A percentile compares a stretch with the other conserved stretches of the same genome.
Conservation (phyloP, 2,888 invertebrate species). For the Podabrus alpinus region DNA sequence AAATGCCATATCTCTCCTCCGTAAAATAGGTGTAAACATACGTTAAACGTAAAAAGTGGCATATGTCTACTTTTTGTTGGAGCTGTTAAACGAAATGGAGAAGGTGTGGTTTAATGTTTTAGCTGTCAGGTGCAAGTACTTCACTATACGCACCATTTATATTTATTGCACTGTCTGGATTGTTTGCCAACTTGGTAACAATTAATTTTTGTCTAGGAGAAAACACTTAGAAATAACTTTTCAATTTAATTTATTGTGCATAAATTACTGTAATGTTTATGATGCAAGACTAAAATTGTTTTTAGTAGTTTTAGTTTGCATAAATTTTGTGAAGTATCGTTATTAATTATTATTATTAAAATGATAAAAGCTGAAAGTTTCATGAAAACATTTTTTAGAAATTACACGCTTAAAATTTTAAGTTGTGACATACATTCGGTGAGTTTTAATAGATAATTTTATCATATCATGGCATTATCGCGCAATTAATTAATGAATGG, state of each 20-base stretch:
- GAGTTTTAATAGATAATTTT: too few relatives aligned
- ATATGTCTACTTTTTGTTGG: slow-evolving; percentile 6
- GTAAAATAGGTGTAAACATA: background rate
- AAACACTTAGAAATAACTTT: background rate
- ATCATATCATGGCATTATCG: too few relatives aligned
- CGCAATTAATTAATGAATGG: too few relatives aligned
- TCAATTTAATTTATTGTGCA: background rate
- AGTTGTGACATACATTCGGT: too few relatives aligned
- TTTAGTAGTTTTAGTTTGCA: background rate
- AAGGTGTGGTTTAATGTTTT: slow-evolving; percentile 9
- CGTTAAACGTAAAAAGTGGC: background rate
- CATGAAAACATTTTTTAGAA: too few relatives aligned
- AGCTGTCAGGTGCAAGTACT: slow-evolving; percentile 15
- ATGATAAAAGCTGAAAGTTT: too few relatives aligned
- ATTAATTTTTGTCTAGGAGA: slow-evolving; percentile 3
- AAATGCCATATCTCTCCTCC: background rate
- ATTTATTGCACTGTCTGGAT: slow-evolving; percentile 9
- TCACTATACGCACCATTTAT: slow-evolving; percentile 12
- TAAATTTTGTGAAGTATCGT: background rate
- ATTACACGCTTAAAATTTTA: too few relatives aligned
- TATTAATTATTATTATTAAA: too few relatives aligned
- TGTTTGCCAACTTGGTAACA: slow-evolving; percentile 6
- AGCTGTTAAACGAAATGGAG: slow-evolving; percentile 11
- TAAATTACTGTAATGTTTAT: background rate
- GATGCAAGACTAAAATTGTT: background rate